These are phyloP conservation scores for Plebejus argus DNA, from an alignment of 2,888 invertebrate genomes.

Conservation along the genomic window DNA sequence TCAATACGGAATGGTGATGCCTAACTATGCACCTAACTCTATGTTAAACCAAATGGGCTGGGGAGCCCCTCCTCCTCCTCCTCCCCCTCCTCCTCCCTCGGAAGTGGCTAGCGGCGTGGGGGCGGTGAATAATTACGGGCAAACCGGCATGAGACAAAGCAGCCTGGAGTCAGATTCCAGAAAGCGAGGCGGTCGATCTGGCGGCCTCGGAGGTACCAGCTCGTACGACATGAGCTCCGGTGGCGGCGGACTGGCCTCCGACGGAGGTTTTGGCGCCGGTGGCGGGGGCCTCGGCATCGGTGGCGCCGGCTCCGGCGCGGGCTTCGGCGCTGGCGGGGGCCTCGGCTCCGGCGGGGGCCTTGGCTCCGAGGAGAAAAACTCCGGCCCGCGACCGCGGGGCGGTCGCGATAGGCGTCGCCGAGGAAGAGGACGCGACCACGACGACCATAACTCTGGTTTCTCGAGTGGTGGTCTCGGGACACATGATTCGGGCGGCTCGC, in stretches of 20 bases:
- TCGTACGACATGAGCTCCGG: slow-evolving; percentile 51
- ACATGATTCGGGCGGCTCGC: slow-evolving; percentile 48
- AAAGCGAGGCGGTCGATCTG: slow-evolving; percentile 62
- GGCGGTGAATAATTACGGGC: slow-evolving; percentile 53
- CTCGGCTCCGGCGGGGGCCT: slow-evolving; percentile 50
- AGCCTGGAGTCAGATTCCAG: slow-evolving; percentile 76
- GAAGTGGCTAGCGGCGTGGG: slow-evolving; percentile 53
- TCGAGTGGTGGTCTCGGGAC: slow-evolving; percentile 55
- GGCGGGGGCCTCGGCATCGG: slow-evolving; percentile 43
- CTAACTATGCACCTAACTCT: slow-evolving; percentile 47
- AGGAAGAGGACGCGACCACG: slow-evolving; percentile 68
- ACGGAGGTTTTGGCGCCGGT: slow-evolving; percentile 47
- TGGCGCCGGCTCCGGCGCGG: slow-evolving; percentile 43
- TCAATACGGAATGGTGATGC: slow-evolving; percentile 71
- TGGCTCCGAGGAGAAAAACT: slow-evolving; percentile 50
- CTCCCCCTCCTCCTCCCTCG: slow-evolving; percentile 66
- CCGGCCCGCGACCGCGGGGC: slow-evolving; percentile 56
- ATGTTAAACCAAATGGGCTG: slow-evolving; percentile 59
- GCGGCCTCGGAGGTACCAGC: slow-evolving; percentile 51
- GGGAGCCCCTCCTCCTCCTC: slow-evolving; percentile 65
- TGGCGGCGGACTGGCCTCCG: slow-evolving; percentile 50
- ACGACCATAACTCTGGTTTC: slow-evolving; percentile 55
- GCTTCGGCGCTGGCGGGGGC: slow-evolving; percentile 47
- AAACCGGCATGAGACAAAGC: slow-evolving; percentile 65
- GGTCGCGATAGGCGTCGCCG: slow-evolving; percentile 67